These are phyloP conservation scores for Calliopsis andreniformis DNA, from an alignment of 1,140 invertebrate genomes.

Conservation along the genomic window DNA sequence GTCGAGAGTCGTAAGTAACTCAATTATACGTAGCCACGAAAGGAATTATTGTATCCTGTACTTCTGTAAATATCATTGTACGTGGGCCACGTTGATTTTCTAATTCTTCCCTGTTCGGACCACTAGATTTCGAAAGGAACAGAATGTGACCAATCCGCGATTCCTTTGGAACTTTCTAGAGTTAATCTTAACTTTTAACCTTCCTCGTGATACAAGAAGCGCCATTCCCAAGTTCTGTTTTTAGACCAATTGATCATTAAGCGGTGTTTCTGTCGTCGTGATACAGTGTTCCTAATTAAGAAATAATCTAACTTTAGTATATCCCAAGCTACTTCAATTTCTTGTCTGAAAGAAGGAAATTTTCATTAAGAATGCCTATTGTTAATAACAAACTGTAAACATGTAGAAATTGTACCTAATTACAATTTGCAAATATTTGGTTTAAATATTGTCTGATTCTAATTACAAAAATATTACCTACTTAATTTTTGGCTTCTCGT, in stretches of 20 bases:
- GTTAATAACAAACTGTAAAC: too few species aligned
- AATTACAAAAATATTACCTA: too few species aligned
- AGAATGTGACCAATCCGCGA: conserved; percentile 2
- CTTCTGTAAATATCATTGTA: background rate
- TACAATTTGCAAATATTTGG: too few species aligned
- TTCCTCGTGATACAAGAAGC: conserved; percentile 24
- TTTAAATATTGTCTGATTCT: too few species aligned
- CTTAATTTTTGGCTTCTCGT: too few species aligned
- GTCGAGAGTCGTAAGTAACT: background rate
- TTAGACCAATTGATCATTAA: background rate
- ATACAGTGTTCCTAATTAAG: conserved; percentile 12
- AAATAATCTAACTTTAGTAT: too few species aligned
- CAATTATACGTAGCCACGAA: background rate
- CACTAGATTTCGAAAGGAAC: background rate
- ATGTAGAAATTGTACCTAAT: too few species aligned
- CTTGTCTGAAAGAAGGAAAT: too few species aligned
- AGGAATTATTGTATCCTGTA: background rate
- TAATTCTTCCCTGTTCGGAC: background rate
- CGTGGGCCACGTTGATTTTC: background rate
- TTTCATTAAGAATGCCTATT: too few species aligned
- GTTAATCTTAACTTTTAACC: conserved; percentile 19
- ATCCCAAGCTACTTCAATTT: too few species aligned
- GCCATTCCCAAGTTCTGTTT: conserved; percentile 3
- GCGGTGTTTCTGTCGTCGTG: background rate
- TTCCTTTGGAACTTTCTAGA: conserved; percentile 20